Percentiles rank a stretch among this genome's conserved stretches.
Conservation (phyloP, 1,140 invertebrate species). For the Laodelphax striatellus region DNA sequence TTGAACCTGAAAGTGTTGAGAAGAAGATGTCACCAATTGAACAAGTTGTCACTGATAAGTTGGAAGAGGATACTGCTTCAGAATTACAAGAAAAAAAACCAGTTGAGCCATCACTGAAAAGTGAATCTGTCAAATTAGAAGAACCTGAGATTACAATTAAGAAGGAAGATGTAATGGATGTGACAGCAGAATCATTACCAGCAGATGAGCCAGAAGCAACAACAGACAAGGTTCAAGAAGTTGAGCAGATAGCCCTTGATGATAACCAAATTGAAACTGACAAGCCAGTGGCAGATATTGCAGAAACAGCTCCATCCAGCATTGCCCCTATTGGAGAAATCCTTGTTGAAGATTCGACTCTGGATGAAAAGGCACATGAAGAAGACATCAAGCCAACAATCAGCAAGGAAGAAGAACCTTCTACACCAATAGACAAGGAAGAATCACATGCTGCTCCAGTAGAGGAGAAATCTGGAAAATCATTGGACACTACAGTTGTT, state of each 20-base stretch:
- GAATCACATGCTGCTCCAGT: not conserved
- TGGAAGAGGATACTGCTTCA: too few species aligned
- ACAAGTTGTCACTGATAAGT: too few species aligned
- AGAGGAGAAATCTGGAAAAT: not conserved
- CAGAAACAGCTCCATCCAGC: not conserved
- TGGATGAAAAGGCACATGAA: not conserved
- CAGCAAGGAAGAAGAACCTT: too few species aligned
- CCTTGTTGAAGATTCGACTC: not conserved
- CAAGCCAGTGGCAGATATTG: not conserved
- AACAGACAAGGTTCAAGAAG: not conserved
- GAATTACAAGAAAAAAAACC: conserved; percentile 7
- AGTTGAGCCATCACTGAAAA: not conserved
- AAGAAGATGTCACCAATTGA: too few species aligned
- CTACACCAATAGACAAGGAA: not conserved
- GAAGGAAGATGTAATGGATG: not conserved
- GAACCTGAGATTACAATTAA: not conserved
- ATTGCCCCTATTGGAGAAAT: not conserved
- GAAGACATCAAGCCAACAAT: too few species aligned
- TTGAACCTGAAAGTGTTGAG: too few species aligned
- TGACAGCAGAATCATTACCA: not conserved
- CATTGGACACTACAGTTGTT: too few species aligned
- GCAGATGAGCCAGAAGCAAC: not conserved
- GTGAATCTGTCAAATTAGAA: not conserved
- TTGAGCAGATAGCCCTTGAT: not conserved
- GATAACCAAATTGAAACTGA: not conserved